Base-by-base conservation (phyloP, 2,888 invertebrate species). In the Cheilosia impressa region DNA sequence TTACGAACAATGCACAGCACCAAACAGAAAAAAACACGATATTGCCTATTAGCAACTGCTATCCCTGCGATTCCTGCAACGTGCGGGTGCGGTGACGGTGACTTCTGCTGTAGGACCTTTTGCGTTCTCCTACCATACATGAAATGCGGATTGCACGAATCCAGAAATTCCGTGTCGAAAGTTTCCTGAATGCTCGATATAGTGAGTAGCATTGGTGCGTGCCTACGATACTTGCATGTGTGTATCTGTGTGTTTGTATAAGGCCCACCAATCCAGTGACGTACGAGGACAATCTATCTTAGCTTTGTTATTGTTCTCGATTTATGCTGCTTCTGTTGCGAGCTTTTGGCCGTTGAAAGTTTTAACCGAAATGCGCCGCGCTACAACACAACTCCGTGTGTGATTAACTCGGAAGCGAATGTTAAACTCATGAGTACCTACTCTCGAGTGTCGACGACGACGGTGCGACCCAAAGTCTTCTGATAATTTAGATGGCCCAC, bases 121-220 rank as follows among this genome's bases (percentile, higher is more conserved):
- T 87, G 72, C 82, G 87, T 87, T 82, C 87, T 87, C 82, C 87
- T 81, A 87, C 87, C 82, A 82, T 87, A 82, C 87, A 87, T 87
- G 82, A 87, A 87, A 82, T 87, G 82, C 73, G 82, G 65, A 87
- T 87, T 77, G 87, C 87, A 87, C 68, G 75, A 81, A 85, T 76
- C 81, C 85, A 76, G 76, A 80, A 85, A 85, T 81, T 81, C 81
- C 81, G 85, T 85, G 85, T 81, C 85, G 85, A 85, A 85, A 85
- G 85, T 85, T 85, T 85, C 81, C 81, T 85, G 81, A 85, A 81
- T 77, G 58, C 87, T 77, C 77, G 52, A 77, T 72, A 77, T 72
- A 77, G 66, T 77, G 68, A 87, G 79, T 63, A 76, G 63, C 85
- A 82, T 66, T 66, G 85, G 87, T 82, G 85, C 85, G 85, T 85